These are phyloP conservation scores for Takifugu ocellatus DNA, from an alignment of 2,797 vertebrate species.

Conservation along the genomic window DNA sequence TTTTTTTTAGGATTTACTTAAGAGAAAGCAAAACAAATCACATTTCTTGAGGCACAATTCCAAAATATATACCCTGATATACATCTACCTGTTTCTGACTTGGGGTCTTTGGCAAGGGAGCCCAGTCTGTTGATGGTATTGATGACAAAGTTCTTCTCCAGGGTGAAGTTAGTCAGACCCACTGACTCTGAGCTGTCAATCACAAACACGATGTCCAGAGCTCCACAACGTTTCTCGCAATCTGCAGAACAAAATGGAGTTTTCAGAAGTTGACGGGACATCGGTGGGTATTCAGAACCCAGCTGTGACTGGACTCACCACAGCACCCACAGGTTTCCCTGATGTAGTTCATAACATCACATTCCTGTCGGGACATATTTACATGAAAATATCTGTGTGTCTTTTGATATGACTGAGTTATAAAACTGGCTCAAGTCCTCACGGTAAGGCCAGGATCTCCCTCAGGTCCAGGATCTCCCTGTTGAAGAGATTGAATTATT, in stretches of 20 bases:
- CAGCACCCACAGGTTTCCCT: constrained; percentile 97
- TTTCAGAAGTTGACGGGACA: neutral
- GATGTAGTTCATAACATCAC: constrained; percentile 96
- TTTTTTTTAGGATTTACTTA: neutral
- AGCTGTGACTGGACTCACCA: constrained; percentile 72
- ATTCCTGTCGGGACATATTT: constrained; percentile 78
- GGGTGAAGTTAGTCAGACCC: constrained; percentile 94
- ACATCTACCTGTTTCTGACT: constrained; percentile 80
- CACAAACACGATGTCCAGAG: constrained; percentile 97
- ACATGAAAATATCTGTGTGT: neutral
- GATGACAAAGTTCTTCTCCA: constrained; percentile 98
- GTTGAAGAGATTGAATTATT: constrained; percentile 32
- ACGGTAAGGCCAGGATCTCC: constrained; percentile 95
- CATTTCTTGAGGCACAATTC: neutral
- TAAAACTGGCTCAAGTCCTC: constrained; percentile 56
- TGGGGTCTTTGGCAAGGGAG: constrained; percentile 90
- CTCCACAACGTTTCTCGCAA: constrained; percentile 93
- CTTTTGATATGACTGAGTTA: neutral
- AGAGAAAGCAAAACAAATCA: neutral
- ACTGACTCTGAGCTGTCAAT: constrained; percentile 99
- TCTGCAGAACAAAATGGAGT: constrained; percentile 67
- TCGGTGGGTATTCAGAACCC: neutral
- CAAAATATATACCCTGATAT: neutral
- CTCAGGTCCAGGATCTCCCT: constrained; percentile 86
- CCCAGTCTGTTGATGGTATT: constrained; percentile 94